Conservation (phyloP, 2,113 vertebrate genomes). For the Falco punctatus region DNA sequence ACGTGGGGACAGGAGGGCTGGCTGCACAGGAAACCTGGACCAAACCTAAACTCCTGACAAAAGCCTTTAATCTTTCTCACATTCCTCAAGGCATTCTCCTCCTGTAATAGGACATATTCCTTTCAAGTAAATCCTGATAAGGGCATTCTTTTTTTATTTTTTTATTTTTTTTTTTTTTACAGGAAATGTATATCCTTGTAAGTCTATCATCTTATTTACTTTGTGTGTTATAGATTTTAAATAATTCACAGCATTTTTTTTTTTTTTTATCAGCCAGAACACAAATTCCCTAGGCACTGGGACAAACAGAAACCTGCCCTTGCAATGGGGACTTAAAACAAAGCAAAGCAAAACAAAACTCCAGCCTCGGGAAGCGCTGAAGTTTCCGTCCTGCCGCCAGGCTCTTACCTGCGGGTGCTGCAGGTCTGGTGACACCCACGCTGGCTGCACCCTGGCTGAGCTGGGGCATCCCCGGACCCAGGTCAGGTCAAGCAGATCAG, state of each 20-base stretch:
- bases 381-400: neutral
- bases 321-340: constrained; percentile 64
- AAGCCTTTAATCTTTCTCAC: constrained; percentile 95
- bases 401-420: constrained; percentile 37
- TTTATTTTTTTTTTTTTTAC: constrained; percentile 25
- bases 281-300: constrained; percentile 57
- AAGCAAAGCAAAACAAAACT: constrained; percentile 58
- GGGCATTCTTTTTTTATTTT: constrained; percentile 67
- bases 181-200: constrained; percentile 85
- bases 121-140: constrained; percentile 96
- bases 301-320: constrained; percentile 74
- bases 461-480: neutral
- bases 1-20: constrained; percentile 82
- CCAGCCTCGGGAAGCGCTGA: neutral
- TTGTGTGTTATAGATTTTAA: constrained; percentile 76
- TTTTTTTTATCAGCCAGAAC: constrained; percentile 76
- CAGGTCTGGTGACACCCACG: neutral
- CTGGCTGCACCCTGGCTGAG: neutral
- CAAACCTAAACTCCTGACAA: constrained; percentile 89
- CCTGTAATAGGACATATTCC: constrained; percentile 84
- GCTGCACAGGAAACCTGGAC: constrained; percentile 93
- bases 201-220: constrained; percentile 80
- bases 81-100: constrained; percentile 86
- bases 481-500: constrained; percentile 8
- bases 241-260: constrained; percentile 64